Evolutionary conservation across 2,113 vertebrate species (phyloP), one percentile per base, ranked within the genome.

Genomic region (Ia io): DNA sequence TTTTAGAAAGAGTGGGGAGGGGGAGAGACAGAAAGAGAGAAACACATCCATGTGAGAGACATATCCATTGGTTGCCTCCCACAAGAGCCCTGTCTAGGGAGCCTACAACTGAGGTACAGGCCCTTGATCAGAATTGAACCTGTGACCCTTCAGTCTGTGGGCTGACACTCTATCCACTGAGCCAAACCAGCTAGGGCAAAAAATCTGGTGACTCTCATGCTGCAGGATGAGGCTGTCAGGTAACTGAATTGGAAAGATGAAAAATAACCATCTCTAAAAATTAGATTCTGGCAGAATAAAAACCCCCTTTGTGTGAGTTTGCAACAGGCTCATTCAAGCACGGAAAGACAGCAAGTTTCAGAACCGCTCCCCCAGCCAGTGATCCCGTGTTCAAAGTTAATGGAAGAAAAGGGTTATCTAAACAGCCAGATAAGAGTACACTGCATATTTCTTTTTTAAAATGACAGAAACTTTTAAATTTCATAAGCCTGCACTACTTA

Each of bases 241-340:
- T 44, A 91, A 92, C 9, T 35, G 93, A 65, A 4, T 85, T 86
- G 44, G n/a, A 95, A 97, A 88, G 61, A 93, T 88, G 56, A 90
- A 96, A 97, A 94, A 70, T 82, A 22, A 17, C 59, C 80, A 93
- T 40, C 56, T 93, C 78, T 93, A 47, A 92, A 78, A 80, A 76
- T 25, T 8, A 22, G 5, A 94, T 84, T 94, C 63, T 74, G 92
- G 97, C 84, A 96, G 93, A 97, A 94, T 71, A 96, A 97, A 95
- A 85, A 84, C n/a, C 70, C 53, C 49, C 65, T 94, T 94, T 96
- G 90, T 96, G 78, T 65, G 77, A 93, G 23, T 40, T 93, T 94
- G 87, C 30, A 97, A 67, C 1, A 94, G 92, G 20, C 82, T 94
- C 92, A 61, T 95, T 90, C 88, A 94, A 84, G 49, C 61, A 49